These are phyloP conservation scores for Cladopsammia gracilis DNA, from an alignment of 64 coral and sea anemone genomes.

Conservation along the genomic window DNA sequence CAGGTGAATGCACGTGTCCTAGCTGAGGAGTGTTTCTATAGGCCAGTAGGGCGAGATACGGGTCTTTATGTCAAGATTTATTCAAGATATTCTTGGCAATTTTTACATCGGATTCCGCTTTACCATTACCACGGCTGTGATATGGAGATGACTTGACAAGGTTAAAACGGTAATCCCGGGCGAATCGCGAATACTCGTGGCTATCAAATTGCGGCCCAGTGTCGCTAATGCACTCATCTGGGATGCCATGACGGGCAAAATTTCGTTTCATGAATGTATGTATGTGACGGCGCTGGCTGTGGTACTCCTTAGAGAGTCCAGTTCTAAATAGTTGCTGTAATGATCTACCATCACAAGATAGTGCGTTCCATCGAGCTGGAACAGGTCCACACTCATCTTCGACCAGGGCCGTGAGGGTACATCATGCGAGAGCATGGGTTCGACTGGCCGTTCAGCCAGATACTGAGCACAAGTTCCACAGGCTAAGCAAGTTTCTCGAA, in stretches of 20 bases:
- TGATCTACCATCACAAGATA: constrained; percentile 71
- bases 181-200: constrained; percentile 40
- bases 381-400: constrained; percentile 54
- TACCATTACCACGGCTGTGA: constrained; percentile 53
- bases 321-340: constrained; percentile 64
- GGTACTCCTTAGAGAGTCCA: constrained; percentile 17
- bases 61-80: too few relatives aligned
- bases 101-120: constrained; percentile 50
- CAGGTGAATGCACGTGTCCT: constrained; percentile 41
- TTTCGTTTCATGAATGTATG: too few relatives aligned
- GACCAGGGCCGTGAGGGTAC: constrained; percentile 43
- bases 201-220: constrained; percentile 44
- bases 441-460: constrained; percentile 13
- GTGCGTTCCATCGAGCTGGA: constrained; percentile 53
- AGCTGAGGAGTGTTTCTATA: constrained; percentile 58
- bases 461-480: not conserved
- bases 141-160: constrained; percentile 45
- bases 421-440: constrained; percentile 54
- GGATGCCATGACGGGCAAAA: too few relatives aligned
- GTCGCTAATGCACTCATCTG: constrained; percentile 32
- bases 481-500: too few relatives aligned
- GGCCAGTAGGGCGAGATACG: constrained; percentile 40
- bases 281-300: not conserved
- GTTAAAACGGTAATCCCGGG: constrained; percentile 46
- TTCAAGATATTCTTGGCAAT: constrained; percentile 52